A percentile compares a stretch with the other conserved stretches of the same genome.
Evolutionary conservation across 1,140 invertebrate genomes (phyloP).

Genomic region (Zaprionus tsacasi): DNA sequence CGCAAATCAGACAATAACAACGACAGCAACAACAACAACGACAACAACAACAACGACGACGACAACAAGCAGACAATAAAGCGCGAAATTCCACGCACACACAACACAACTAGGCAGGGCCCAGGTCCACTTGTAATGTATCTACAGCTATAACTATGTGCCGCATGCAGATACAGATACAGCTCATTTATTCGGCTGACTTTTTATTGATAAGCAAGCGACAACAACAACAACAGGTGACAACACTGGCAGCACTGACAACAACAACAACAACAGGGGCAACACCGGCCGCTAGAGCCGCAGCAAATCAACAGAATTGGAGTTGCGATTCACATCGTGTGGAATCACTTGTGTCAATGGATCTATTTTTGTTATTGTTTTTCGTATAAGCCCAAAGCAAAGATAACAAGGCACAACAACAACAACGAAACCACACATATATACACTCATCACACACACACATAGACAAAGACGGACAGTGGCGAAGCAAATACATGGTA

Average conservation of each 20-base stretch:
- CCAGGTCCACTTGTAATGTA: conserved; percentile 12
- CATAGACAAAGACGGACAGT: background rate
- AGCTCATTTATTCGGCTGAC: conserved; percentile 59
- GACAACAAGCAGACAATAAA: conserved; percentile 66
- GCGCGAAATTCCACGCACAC: conserved; percentile 66
- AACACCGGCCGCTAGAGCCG: background rate
- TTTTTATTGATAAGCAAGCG: conserved; percentile 64
- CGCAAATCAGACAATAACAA: conserved; percentile 61
- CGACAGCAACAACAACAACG: conserved; percentile 35
- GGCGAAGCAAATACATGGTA: background rate
- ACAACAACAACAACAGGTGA: conserved; percentile 36
- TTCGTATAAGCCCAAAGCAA: conserved; percentile 40
- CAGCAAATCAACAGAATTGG: conserved; percentile 34
- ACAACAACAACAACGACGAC: conserved; percentile 35
- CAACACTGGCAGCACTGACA: conserved; percentile 12
- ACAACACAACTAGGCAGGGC: conserved; percentile 9
- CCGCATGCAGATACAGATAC: conserved; percentile 40
- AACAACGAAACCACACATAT: background rate
- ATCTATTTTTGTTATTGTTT: conserved; percentile 21
- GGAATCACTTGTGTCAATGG: conserved; percentile 67
- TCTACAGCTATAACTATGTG: conserved; percentile 1
- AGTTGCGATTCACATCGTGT: conserved; percentile 50
- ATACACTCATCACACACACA: background rate
- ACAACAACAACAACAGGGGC: conserved; percentile 28
- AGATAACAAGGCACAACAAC: conserved; percentile 39